A percentile compares a stretch with the other conserved stretches of the same genome.
Conservation (phyloP, 1,140 invertebrate genomes). For the Copidosoma floridanum region DNA sequence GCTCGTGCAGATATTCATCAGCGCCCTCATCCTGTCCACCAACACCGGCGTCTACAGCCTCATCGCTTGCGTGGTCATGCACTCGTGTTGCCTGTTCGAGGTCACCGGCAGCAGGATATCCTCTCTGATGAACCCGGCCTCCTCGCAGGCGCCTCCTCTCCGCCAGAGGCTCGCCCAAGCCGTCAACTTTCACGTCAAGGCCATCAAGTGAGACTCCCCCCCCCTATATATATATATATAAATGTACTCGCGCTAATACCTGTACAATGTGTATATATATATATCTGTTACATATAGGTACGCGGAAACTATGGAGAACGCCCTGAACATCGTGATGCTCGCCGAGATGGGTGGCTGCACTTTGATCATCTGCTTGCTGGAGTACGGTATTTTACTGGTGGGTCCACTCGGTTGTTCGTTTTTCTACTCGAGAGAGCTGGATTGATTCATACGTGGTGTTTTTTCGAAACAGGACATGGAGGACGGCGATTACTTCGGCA, state of each 20-base stretch:
- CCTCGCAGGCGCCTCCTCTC: no score
- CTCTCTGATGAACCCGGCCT: no score
- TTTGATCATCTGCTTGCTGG: constrained; percentile 49
- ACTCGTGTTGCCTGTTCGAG: constrained; percentile 44
- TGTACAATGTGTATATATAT: no score
- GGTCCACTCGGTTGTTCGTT: background rate
- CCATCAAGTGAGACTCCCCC: constrained; percentile 38
- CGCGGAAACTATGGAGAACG: constrained; percentile 42
- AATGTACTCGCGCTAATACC: no score
- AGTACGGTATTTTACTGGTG: constrained; percentile 47
- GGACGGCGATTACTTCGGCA: constrained; percentile 37
- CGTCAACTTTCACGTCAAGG: constrained; percentile 37
- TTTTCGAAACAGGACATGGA: constrained; percentile 40
- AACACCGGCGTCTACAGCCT: constrained; percentile 49
- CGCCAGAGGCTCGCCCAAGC: no score
- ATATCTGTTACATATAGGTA: constrained; percentile 43
- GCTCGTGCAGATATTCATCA: constrained; percentile 47
- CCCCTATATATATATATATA: background rate
- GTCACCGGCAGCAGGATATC: constrained; percentile 30
- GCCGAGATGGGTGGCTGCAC: constrained; percentile 50
- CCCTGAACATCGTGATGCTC: constrained; percentile 47
- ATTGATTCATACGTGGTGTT: background rate
- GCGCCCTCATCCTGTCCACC: constrained; percentile 44
- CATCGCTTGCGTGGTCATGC: constrained; percentile 43
- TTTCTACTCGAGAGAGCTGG: background rate